Conservation (phyloP, 2,888 invertebrate species). For the Desoria tigrina region DNA sequence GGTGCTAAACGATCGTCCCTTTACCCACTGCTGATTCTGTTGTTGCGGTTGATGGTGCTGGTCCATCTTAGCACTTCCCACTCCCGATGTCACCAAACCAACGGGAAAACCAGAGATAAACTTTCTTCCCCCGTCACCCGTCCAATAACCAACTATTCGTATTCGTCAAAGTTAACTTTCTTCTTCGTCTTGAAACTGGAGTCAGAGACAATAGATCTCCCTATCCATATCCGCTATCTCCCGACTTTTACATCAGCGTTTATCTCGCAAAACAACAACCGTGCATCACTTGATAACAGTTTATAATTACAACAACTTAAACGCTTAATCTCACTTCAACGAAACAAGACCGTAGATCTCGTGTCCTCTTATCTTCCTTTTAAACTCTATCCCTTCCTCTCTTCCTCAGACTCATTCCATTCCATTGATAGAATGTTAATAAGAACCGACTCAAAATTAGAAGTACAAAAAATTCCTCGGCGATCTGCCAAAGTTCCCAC, state of each 20-base stretch:
- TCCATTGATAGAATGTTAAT: slow-evolving; percentile 17
- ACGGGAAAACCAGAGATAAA: background rate
- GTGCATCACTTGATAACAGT: slow-evolving; percentile 5
- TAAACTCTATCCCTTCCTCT: background rate
- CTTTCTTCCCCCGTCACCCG: background rate
- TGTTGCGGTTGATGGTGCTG: slow-evolving; percentile 24
- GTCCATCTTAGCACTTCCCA: slow-evolving; percentile 36
- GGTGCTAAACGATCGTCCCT: background rate
- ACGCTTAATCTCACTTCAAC: slow-evolving; percentile 5
- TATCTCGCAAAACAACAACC: background rate
- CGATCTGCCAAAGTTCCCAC: background rate
- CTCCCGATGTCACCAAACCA: slow-evolving; percentile 14
- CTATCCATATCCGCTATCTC: background rate
- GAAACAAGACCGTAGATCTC: slow-evolving; percentile 4
- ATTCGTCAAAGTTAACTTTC: slow-evolving; percentile 2
- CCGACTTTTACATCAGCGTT: background rate
- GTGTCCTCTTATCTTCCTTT: background rate
- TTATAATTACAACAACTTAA: slow-evolving; percentile 5
- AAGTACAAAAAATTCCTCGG: slow-evolving; percentile 1
- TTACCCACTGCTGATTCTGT: slow-evolving; percentile 8
- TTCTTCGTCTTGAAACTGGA: background rate
- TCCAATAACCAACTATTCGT: slow-evolving; percentile 4
- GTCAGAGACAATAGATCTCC: background rate
- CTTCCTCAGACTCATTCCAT: slow-evolving; percentile 4
- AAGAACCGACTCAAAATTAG: slow-evolving; percentile 15